Percentiles rank a stretch among this genome's conserved stretches.
Conservation (phyloP, 2,888 invertebrate genomes). For the Electrophaes corylata region DNA sequence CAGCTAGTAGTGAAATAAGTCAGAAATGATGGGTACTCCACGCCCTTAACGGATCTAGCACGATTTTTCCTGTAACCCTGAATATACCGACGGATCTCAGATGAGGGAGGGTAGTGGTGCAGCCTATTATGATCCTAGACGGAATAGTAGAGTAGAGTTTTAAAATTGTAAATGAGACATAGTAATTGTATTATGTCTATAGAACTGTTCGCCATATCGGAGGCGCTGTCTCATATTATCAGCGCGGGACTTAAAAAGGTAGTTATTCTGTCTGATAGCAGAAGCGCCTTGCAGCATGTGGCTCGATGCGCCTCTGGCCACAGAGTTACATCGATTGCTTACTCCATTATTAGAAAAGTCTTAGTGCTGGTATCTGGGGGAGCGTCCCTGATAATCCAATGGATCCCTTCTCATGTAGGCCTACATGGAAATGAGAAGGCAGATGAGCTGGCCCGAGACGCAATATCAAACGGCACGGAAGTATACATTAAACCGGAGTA, state of each 20-base stretch:
- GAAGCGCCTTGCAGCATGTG: constrained; percentile 22
- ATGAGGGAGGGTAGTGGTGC: constrained; percentile 8
- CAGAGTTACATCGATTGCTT: constrained; percentile 23
- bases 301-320: constrained; percentile 26
- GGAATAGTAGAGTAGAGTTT: background rate
- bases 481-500: background rate
- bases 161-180: background rate
- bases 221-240: constrained; percentile 1
- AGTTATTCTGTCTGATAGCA: constrained; percentile 17
- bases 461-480: background rate
- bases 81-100: constrained; percentile 2
- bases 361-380: background rate
- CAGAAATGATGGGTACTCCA: too few relatives aligned
- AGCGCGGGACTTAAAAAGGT: background rate
- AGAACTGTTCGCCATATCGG: constrained; percentile 12
- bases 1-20: too few relatives aligned
- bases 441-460: background rate
- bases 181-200: constrained; percentile 1
- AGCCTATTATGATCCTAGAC: background rate
- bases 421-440: background rate
- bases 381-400: constrained; percentile 6
- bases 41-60: too few relatives aligned
- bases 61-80: too few relatives aligned
- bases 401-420: constrained; percentile 4
- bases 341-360: constrained; percentile 7